Evolutionary conservation across 2,797 vertebrate genomes (phyloP).

Genomic region (Erithacus rubecula): DNA sequence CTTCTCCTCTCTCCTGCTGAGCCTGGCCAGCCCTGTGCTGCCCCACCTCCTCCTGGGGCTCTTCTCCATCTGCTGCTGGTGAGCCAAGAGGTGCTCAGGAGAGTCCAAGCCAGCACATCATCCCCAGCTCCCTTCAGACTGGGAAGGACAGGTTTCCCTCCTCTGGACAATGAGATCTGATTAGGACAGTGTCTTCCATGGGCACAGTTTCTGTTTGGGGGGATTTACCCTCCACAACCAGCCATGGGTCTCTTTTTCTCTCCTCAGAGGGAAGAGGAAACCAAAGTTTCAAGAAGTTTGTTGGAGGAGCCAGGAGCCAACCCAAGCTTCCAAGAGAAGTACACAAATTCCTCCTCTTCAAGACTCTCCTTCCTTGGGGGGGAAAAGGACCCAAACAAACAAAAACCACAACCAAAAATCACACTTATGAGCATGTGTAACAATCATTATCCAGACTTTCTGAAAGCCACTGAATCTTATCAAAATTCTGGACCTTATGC

Average conservation of each 20-base stretch:
- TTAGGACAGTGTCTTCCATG: background rate
- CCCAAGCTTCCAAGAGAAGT: background rate
- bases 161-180: background rate
- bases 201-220: background rate
- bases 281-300: background rate
- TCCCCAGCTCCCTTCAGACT: background rate
- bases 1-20: background rate
- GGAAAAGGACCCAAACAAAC: fast-evolving
- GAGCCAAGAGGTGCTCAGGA: background rate
- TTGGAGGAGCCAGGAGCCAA: background rate
- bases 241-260: background rate
- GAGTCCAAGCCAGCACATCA: fast-evolving
- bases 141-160: background rate
- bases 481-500: background rate
- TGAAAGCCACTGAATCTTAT: background rate
- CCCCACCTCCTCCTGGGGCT: background rate
- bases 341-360: background rate
- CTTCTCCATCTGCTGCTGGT: background rate
- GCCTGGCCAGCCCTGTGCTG: fast-evolving
- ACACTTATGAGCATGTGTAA: background rate
- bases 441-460: background rate
- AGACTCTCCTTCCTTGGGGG: background rate
- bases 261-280: background rate
- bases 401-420: background rate
- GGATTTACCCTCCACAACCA: background rate